Evolutionary conservation across 2,888 invertebrate genomes (phyloP).

Genomic region (Eugnorisma glareosa): DNA sequence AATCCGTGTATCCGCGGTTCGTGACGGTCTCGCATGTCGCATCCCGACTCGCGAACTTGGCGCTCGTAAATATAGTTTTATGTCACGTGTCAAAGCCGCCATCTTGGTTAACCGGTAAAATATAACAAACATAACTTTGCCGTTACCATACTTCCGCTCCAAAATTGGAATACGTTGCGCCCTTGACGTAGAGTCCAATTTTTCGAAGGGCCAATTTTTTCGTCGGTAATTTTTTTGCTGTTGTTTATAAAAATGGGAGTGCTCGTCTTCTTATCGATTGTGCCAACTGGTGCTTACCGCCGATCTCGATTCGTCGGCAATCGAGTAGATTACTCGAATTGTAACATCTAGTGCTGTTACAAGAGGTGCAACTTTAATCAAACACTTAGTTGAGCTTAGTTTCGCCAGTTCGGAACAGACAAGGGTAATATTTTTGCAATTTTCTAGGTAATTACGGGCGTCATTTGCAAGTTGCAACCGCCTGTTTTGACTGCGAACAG

Average conservation of each 20-base stretch:
- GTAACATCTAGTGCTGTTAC: conserved; percentile 70
- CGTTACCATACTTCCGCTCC: conserved; percentile 66
- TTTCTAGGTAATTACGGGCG: conserved; percentile 61
- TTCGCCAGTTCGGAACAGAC: conserved; percentile 56
- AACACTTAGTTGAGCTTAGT: conserved; percentile 62
- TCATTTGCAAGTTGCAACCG: conserved; percentile 60
- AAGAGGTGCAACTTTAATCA: conserved; percentile 70
- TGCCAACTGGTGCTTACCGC: conserved; percentile 89
- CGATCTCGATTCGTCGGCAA: conserved; percentile 85
- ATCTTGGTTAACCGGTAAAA: conserved; percentile 83
- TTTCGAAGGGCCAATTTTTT: conserved; percentile 65
- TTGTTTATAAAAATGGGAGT: conserved; percentile 82
- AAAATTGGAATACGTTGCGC: conserved; percentile 73
- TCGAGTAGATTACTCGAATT: conserved; percentile 82
- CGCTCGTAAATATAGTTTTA: conserved; percentile 87
- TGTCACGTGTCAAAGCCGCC: conserved; percentile 88
- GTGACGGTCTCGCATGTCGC: conserved; percentile 88
- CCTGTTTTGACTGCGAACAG: conserved; percentile 48
- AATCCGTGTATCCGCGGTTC: conserved; percentile 84
- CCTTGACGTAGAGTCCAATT: conserved; percentile 79
- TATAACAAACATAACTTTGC: conserved; percentile 75
- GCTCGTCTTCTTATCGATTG: conserved; percentile 87
- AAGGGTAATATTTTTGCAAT: conserved; percentile 60
- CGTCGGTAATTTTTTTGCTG: conserved; percentile 69
- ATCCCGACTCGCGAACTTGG: conserved; percentile 87